Conservation (phyloP, 2,888 invertebrate species). For the Chalcosyrphus nemorum region DNA sequence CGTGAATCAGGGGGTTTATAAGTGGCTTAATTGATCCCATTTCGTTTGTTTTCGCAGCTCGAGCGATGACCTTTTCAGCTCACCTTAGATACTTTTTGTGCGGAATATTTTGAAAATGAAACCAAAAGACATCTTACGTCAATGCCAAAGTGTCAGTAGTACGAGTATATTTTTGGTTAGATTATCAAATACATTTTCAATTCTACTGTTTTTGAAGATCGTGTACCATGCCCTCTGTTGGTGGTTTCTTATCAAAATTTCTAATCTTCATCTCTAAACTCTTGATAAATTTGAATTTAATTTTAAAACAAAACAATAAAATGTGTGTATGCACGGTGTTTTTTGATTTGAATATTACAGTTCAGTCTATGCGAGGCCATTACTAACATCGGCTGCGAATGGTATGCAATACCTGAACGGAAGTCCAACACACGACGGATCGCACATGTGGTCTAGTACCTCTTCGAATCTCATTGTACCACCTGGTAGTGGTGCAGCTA, state of each 20-base stretch:
- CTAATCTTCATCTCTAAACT: slow-evolving; percentile 39
- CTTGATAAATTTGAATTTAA: slow-evolving; percentile 32
- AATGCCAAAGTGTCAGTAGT: neutral
- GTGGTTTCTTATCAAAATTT: slow-evolving; percentile 14
- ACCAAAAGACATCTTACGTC: no score
- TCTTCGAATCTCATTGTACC: slow-evolving; percentile 74
- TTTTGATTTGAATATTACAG: slow-evolving; percentile 76
- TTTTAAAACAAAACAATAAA: slow-evolving; percentile 39
- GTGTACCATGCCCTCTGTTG: neutral
- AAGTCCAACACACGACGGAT: slow-evolving; percentile 74
- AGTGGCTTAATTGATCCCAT: no score
- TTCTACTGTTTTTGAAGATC: neutral
- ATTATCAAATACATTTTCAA: neutral
- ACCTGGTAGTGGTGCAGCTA: slow-evolving; percentile 71
- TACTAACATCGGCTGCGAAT: slow-evolving; percentile 79
- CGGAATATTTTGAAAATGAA: no score
- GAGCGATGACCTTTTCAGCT: neutral
- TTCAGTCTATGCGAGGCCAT: slow-evolving; percentile 80
- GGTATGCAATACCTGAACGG: slow-evolving; percentile 78
- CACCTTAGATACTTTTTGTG: no score
- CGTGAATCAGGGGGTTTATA: no score
- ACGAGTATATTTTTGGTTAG: neutral
- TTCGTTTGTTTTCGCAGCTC: no score
- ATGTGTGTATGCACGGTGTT: slow-evolving; percentile 13
- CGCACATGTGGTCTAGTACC: slow-evolving; percentile 76